Conservation (phyloP, 2,113 vertebrate genomes). For the Eublepharis macularius region DNA sequence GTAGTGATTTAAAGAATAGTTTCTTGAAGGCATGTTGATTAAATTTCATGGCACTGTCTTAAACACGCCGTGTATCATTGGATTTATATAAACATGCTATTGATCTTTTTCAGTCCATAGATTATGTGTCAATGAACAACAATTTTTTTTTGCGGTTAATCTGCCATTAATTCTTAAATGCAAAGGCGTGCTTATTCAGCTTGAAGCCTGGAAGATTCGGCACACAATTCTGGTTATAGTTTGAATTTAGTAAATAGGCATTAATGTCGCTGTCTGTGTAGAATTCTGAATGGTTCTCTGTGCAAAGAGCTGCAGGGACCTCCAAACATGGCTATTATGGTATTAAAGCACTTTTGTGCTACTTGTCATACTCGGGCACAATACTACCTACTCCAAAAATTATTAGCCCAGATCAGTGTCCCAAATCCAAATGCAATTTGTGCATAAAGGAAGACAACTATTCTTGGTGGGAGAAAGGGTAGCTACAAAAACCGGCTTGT, state of each 20-base stretch:
- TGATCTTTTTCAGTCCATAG: slow-evolving; percentile 15
- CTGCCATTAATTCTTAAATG: slow-evolving; percentile 4
- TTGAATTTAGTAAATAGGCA: slow-evolving; percentile 47
- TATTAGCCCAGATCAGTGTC: background rate
- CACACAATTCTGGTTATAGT: slow-evolving; percentile 2
- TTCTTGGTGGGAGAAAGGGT: background rate
- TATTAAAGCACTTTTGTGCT: slow-evolving; percentile 19
- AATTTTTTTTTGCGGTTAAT: slow-evolving; percentile 35
- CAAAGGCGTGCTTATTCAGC: slow-evolving; percentile 18
- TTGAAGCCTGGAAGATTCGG: slow-evolving; percentile 12
- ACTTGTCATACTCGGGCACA: slow-evolving; percentile 12
- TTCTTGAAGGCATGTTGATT: background rate
- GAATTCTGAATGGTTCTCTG: slow-evolving; percentile 21
- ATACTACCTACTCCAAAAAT: slow-evolving; percentile 1
- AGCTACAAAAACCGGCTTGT: background rate
- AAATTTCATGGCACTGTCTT: background rate
- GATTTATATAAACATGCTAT: slow-evolving; percentile 3
- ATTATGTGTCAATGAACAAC: slow-evolving; percentile 33
- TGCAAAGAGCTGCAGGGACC: background rate
- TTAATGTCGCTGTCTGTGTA: slow-evolving; percentile 21
- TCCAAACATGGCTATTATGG: slow-evolving; percentile 24
- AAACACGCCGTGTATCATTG: background rate
- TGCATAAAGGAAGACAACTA: background rate
- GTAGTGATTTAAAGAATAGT: background rate
- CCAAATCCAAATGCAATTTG: background rate